These are phyloP conservation scores for Phrynocephalus guinanensis DNA, from an alignment of 2,797 vertebrate species.

Conservation along the genomic window DNA sequence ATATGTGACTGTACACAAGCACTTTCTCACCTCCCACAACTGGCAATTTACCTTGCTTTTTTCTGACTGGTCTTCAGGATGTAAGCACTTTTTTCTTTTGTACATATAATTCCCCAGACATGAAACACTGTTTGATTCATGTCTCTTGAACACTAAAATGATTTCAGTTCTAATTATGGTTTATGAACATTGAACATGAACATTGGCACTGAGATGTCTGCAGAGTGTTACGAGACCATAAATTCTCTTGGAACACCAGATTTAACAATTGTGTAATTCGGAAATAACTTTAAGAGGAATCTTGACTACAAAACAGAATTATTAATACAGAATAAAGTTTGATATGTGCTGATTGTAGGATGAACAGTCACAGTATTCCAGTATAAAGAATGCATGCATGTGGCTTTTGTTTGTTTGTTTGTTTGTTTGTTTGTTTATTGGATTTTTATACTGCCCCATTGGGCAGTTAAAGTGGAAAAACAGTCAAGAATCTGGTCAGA, in stretches of 20 bases:
- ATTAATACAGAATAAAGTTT: neutral
- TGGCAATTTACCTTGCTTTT: too few species aligned
- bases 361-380: neutral
- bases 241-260: neutral
- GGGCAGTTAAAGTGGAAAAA: neutral
- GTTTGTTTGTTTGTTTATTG: too few species aligned
- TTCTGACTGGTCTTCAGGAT: too few species aligned
- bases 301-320: constrained; percentile 1
- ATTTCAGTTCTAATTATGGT: too few species aligned
- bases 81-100: too few species aligned
- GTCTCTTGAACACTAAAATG: neutral
- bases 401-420: too few species aligned
- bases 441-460: too few species aligned
- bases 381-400: neutral
- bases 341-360: constrained; percentile 31
- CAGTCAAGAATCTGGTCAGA: neutral
- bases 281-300: constrained; percentile 32
- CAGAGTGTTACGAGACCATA: neutral
- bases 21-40: too few species aligned
- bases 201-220: neutral
- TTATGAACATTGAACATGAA: too few species aligned
- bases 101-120: neutral
- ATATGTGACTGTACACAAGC: too few species aligned
- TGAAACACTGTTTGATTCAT: neutral
- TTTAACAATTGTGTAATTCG: constrained; percentile 1